phyloP scores from a whole-genome alignment of 2,113 vertebrate genomes.

The Hippocampus comes region DNA sequence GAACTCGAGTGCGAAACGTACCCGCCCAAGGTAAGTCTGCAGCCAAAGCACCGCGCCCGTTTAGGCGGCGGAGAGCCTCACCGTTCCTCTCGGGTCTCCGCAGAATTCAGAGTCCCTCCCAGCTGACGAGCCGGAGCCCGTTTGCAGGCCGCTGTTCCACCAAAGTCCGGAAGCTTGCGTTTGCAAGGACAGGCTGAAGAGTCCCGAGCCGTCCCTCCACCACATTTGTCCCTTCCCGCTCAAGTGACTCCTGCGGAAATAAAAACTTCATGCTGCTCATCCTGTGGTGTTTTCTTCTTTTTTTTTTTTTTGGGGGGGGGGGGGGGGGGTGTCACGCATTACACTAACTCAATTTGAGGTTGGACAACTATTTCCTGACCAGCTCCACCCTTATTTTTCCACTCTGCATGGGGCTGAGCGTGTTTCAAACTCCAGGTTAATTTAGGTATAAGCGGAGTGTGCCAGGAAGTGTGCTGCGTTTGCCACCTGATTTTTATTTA shows the following conservation, averaged over 20 bases:
- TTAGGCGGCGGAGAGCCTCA: background rate
- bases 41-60: rapidly evolving
- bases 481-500: no score
- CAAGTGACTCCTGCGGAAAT: background rate
- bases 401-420: no score
- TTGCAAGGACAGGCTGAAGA: background rate
- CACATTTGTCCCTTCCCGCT: background rate
- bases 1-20: background rate
- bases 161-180: background rate
- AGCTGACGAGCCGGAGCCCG: background rate
- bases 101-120: background rate
- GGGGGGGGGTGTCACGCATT: no score
- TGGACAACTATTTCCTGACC: no score
- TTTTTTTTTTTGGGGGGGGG: no score
- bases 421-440: no score
- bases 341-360: no score
- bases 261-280: no score
- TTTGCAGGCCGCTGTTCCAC: background rate
- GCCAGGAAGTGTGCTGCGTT: no score
- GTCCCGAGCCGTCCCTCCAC: background rate
- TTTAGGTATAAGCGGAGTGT: no score
- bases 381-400: no score
- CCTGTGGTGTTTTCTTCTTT: no score
- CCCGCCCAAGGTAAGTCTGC: background rate
- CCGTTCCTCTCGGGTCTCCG: background rate